Evolutionary conservation across 2,113 vertebrate species (phyloP).

Genomic region (Archilochus colubris): DNA sequence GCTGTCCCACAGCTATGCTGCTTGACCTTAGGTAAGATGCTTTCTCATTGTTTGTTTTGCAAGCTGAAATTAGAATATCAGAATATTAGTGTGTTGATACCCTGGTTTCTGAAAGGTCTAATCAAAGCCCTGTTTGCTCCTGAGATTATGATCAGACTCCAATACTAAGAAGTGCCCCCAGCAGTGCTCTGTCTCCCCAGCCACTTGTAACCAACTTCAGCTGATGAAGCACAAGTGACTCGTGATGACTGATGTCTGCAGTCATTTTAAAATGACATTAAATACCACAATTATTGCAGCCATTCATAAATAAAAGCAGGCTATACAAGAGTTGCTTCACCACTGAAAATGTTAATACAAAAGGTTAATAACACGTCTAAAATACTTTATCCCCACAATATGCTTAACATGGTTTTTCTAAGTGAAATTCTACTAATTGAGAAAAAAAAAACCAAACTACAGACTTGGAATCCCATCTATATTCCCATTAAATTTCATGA

Average conservation of each 20-base stretch:
- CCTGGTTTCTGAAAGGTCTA: neutral
- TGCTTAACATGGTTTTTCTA: neutral
- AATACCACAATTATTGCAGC: conserved; percentile 43
- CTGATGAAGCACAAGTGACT: neutral
- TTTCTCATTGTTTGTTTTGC: neutral
- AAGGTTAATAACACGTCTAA: neutral
- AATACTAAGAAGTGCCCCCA: neutral
- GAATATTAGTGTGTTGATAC: neutral
- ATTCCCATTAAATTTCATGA: neutral
- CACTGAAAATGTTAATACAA: neutral
- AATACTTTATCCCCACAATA: neutral
- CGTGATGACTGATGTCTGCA: neutral
- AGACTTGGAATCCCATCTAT: neutral
- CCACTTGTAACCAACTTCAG: neutral
- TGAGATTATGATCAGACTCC: neutral
- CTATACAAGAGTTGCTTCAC: neutral
- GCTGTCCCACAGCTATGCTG: neutral
- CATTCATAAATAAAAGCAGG: neutral
- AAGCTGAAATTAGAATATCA: neutral
- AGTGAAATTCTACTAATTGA: neutral
- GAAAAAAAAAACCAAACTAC: neutral
- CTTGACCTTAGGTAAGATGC: neutral
- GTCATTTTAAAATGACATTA: neutral
- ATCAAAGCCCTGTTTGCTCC: neutral
- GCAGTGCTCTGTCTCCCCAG: neutral